A percentile compares a stretch with the other conserved stretches of the same genome.
Conservation (phyloP, 2,797 vertebrate species). For the Lateolabrax maculatus region DNA sequence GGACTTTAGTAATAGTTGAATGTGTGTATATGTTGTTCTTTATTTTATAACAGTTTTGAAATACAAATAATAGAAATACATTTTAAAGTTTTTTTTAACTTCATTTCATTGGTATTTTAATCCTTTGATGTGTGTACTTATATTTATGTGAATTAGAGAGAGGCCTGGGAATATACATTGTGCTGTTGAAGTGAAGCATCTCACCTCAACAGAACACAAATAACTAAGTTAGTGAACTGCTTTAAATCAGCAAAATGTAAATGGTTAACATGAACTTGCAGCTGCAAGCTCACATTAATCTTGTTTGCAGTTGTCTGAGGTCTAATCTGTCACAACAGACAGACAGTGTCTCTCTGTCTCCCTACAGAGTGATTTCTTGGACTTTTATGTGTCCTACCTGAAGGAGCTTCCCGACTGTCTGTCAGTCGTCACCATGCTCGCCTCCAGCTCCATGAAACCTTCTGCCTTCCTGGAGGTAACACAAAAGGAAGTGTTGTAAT, state of each 20-base stretch:
- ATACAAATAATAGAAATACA: too few relatives aligned
- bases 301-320: not conserved
- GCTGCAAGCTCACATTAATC: not conserved
- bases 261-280: not conserved
- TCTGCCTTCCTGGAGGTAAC: slow-evolving; percentile 81
- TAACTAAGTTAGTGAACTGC: not conserved
- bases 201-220: not conserved
- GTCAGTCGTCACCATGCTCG: slow-evolving; percentile 88
- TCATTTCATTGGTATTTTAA: not conserved
- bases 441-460: slow-evolving; percentile 73
- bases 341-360: slow-evolving; percentile 6
- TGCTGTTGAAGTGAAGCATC: not conserved
- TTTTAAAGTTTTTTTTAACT: not conserved
- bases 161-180: not conserved
- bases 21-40: too few relatives aligned
- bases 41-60: too few relatives aligned
- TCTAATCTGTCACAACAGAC: not conserved
- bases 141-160: not conserved
- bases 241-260: not conserved
- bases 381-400: slow-evolving; percentile 95
- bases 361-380: slow-evolving; percentile 94
- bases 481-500: not conserved
- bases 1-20: not conserved
- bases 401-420: slow-evolving; percentile 97
- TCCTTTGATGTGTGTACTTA: not conserved